Conservation (phyloP, 2,113 vertebrate species). For the Bombycilla garrulus region DNA sequence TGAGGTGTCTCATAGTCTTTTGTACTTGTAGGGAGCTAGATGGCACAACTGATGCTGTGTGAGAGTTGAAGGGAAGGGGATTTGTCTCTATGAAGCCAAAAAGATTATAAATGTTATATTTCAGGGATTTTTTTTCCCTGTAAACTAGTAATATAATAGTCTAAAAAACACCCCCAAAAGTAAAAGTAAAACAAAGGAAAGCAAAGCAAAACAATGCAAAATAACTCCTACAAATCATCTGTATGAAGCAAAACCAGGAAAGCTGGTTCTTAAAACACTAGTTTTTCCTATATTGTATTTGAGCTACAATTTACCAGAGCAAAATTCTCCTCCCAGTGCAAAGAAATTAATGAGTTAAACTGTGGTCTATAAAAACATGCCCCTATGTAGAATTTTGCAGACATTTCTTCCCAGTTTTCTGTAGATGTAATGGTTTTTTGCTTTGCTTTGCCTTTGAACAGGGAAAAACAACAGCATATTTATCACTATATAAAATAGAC, state of each 20-base stretch:
- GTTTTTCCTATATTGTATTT: not conserved
- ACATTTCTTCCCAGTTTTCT: not conserved
- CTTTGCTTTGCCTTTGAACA: not conserved
- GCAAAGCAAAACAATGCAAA: not conserved
- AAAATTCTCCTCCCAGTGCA: not conserved
- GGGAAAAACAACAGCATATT: not conserved
- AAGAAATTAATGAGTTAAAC: not conserved
- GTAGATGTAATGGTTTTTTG: not conserved
- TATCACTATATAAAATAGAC: not conserved
- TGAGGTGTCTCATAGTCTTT: not conserved
- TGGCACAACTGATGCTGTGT: not conserved
- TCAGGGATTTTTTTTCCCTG: not conserved
- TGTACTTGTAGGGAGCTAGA: not conserved
- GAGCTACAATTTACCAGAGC: not conserved
- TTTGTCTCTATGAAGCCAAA: not conserved
- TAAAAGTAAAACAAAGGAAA: not conserved
- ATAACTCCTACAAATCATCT: not conserved
- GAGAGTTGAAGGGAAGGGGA: not conserved
- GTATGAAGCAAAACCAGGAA: rapidly evolving
- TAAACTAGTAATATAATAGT: rapidly evolving
- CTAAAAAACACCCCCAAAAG: not conserved
- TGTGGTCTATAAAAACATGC: not conserved
- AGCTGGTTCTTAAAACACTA: rapidly evolving
- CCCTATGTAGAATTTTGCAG: not conserved
- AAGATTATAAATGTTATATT: rapidly evolving